These are phyloP conservation scores for Styela clava DNA, from an alignment of 23 tunicate genomes.

Conservation along the genomic window DNA sequence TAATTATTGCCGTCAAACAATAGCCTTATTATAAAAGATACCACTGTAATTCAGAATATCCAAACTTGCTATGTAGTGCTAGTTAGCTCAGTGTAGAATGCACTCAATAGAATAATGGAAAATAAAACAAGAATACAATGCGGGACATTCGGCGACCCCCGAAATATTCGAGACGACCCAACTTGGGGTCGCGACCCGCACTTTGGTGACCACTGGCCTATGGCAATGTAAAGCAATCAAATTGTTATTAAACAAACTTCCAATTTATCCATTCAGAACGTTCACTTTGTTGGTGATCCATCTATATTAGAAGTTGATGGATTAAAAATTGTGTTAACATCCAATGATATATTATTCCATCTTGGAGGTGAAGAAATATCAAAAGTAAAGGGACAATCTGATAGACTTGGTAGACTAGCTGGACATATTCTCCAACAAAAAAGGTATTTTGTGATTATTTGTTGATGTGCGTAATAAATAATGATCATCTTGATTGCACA, in stretches of 20 bases:
- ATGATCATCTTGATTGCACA: neutral
- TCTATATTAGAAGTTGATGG: conserved; percentile 28
- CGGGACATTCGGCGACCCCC: no score
- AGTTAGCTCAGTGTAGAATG: no score
- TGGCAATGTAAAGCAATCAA: no score
- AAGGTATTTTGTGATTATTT: conserved; percentile 36
- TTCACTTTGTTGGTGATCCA: conserved; percentile 44
- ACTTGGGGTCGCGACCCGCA: no score
- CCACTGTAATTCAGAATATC: no score
- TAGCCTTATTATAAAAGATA: no score
- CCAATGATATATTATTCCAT: conserved; percentile 77
- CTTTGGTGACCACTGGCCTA: no score
- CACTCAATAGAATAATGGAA: no score
- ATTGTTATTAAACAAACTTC: neutral
- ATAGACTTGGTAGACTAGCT: conserved; percentile 46
- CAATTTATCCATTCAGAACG: conserved; percentile 21
- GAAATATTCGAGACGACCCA: no score
- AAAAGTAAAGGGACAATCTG: conserved; percentile 5
- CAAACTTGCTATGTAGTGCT: no score
- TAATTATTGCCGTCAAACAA: no score
- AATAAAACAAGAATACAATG: no score
- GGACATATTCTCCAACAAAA: conserved; percentile 49
- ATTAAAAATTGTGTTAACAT: conserved; percentile 45
- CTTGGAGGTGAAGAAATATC: conserved; percentile 76
- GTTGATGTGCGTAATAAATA: neutral